Conservation (phyloP, 2,113 vertebrate species). For the Ceuthmochares aereus region DNA sequence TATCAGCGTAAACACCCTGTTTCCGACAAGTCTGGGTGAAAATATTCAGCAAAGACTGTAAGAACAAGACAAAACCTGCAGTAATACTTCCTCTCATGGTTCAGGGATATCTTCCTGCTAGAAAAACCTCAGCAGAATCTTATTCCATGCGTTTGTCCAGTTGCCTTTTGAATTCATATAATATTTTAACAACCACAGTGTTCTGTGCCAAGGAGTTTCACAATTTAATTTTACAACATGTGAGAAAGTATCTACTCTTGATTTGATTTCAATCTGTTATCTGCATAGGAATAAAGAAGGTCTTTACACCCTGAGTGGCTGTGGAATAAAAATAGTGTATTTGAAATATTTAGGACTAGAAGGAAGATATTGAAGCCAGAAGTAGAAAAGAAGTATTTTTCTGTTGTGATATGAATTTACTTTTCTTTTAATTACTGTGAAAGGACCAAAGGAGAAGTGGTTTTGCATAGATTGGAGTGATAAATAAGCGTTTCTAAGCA, state of each 20-base stretch:
- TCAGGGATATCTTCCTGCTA: background rate
- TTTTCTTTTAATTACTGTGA: background rate
- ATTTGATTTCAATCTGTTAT: conserved; percentile 8
- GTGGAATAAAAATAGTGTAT: background rate
- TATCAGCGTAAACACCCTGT: background rate
- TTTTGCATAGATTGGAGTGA: background rate
- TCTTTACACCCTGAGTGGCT: background rate
- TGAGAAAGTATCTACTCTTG: background rate
- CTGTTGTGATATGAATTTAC: background rate
- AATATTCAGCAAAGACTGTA: background rate
- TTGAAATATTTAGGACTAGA: background rate
- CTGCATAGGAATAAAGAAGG: background rate
- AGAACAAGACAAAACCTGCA: background rate
- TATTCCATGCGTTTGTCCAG: background rate
- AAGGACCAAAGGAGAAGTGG: background rate
- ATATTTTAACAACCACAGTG: background rate
- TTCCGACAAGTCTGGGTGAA: background rate
- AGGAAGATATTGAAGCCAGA: background rate
- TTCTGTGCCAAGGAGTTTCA: background rate
- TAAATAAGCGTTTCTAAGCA: background rate
- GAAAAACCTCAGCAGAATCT: background rate
- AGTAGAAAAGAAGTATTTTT: background rate
- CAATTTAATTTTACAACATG: background rate
- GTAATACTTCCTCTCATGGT: background rate
- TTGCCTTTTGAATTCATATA: background rate